Percentiles rank a stretch among this genome's conserved stretches.
phyloP scores from a whole-genome alignment of 2,797 vertebrate genomes.

The Strix occidentalis region DNA sequence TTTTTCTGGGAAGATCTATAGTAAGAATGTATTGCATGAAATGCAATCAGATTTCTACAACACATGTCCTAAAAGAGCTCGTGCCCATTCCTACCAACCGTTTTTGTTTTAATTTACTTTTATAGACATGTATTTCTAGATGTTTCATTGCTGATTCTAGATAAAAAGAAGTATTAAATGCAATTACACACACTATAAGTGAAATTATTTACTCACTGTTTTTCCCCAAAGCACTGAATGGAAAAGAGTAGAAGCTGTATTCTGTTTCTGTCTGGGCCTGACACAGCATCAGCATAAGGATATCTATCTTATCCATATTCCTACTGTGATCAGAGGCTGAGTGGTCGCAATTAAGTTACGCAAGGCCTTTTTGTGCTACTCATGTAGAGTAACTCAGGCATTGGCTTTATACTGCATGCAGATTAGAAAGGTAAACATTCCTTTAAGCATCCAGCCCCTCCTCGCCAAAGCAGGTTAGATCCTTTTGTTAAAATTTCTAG shows the following conservation, averaged over 20 bases:
- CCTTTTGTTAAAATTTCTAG: neutral
- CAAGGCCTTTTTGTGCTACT: neutral
- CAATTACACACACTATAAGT: neutral
- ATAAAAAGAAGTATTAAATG: neutral
- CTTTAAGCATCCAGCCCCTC: neutral
- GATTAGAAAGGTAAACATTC: neutral
- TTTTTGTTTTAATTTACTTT: neutral
- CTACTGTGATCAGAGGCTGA: neutral
- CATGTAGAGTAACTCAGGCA: neutral
- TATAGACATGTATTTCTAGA: neutral
- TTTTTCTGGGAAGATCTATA: neutral
- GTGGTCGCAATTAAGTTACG: neutral
- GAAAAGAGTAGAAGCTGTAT: neutral
- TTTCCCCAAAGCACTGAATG: neutral
- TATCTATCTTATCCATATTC: neutral
- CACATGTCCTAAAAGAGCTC: neutral
- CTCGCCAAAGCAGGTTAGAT: neutral
- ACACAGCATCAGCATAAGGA: neutral
- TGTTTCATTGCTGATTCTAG: neutral
- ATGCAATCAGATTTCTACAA: neutral
- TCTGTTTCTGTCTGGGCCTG: neutral
- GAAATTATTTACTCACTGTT: neutral
- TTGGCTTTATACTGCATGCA: neutral
- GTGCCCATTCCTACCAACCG: neutral
- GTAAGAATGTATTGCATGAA: neutral